Base-by-base conservation (phyloP, 2,888 invertebrate genomes). In the Drosophila lacicola region DNA sequence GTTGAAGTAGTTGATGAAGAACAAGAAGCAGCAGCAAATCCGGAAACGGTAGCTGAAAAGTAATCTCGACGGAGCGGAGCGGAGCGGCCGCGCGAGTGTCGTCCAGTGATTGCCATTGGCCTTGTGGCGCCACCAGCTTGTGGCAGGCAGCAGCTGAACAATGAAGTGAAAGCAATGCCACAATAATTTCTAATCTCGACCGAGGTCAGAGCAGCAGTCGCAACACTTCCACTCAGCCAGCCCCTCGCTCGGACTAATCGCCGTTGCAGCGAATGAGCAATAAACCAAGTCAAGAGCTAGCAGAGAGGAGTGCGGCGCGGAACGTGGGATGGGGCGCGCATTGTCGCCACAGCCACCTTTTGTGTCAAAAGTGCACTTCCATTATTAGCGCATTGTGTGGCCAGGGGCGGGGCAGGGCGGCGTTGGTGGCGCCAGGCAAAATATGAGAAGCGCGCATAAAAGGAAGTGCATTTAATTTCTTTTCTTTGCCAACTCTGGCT, bases 391-490 rank as follows among this genome's bases (percentile, higher is more conserved):
- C 84, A 82, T 86, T 86, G 83, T 83, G 70, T 68, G 71, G 47
- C 17, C 13, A 17, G 19, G 11, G 44, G 1, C n/a, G 45, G 17
- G 17, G 44, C 0, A 9, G 25, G 54, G 0, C 4, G 11, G 14
- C 4, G 36, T 21, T 36, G 41, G 25, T 34, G 49, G 67, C 61
- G 66, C 54, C 63, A 63, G 39, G 56, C 44, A 71, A 83, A 88
- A 88, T 85, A 88, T 83, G 86, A 85, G 89, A 63, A 49, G 68
- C 67, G 70, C 76, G 70, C 82, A 88, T 83, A 88, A 85, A 85
- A 83, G 89, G 87, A 87, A 85, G 89, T 88, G 89, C 85, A 85
- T 85, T 85, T 89, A 88, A 85, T 88, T 84, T 88, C 78, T 88
- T 84, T 84, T 86, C 88, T 88, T 80, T 88, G 73, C 71, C 56